These are phyloP conservation scores for Cylindroiulus punctatus DNA, from an alignment of 2,888 invertebrate genomes.

Conservation along the genomic window DNA sequence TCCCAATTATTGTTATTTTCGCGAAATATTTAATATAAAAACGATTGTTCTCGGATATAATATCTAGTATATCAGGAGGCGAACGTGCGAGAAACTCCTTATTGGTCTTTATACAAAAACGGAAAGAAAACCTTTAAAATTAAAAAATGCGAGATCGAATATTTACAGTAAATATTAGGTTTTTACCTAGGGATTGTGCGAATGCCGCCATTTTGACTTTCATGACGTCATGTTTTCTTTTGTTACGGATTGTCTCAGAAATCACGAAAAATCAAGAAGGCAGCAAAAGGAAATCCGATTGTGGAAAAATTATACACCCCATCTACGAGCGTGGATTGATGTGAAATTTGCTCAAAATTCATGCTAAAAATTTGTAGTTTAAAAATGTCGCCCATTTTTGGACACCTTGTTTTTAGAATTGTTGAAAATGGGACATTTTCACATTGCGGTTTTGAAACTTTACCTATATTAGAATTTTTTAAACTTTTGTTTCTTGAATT, in stretches of 20 bases:
- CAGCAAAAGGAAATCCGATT: conserved; percentile 22
- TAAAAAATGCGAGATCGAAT: conserved; percentile 36
- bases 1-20: neutral
- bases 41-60: conserved; percentile 21
- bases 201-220: conserved; percentile 41
- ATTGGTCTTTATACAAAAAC: conserved; percentile 7
- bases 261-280: conserved; percentile 25
- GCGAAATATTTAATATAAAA: conserved; percentile 14
- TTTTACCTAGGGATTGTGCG: conserved; percentile 34
- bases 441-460: too few species aligned
- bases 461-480: too few species aligned
- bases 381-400: neutral
- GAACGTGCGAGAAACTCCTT: conserved; percentile 42
- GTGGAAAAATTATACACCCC: neutral
- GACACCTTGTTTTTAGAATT: neutral
- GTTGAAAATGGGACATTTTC: too few species aligned
- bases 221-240: neutral
- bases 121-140: neutral
- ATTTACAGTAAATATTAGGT: conserved; percentile 9
- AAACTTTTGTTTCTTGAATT: too few species aligned
- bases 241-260: conserved; percentile 1
- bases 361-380: neutral
- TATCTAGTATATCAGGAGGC: neutral
- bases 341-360: neutral
- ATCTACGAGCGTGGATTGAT: neutral